Conservation (phyloP, 2,888 invertebrate species). For the Clistopyga incitator region DNA sequence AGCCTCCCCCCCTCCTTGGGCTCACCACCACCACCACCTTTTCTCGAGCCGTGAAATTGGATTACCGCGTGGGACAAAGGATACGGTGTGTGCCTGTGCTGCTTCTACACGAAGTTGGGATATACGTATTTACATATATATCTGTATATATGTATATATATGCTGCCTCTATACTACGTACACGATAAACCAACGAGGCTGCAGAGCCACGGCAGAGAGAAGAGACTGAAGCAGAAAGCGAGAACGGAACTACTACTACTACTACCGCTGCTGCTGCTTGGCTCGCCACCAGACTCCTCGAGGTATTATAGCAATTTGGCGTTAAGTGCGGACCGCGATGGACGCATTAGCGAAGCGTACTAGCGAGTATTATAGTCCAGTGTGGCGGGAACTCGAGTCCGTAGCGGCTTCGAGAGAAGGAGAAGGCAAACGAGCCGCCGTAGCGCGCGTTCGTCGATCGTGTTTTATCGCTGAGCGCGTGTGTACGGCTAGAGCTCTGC, state of each 20-base stretch:
- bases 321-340: slow-evolving; percentile 65
- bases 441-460: slow-evolving; percentile 51
- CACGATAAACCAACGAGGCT: slow-evolving; percentile 16
- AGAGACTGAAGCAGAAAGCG: slow-evolving; percentile 42
- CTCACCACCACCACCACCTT: too few species aligned
- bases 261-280: slow-evolving; percentile 13
- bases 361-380: not conserved
- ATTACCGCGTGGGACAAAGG: slow-evolving; percentile 76
- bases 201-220: slow-evolving; percentile 17
- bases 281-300: slow-evolving; percentile 55
- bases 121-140: slow-evolving; percentile 41
- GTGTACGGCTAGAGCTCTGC: slow-evolving; percentile 33
- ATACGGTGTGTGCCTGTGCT: slow-evolving; percentile 68
- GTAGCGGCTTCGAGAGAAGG: not conserved
- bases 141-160: not conserved
- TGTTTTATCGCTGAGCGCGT: slow-evolving; percentile 58
- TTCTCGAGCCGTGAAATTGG: slow-evolving; percentile 71
- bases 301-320: slow-evolving; percentile 69
- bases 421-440: not conserved
- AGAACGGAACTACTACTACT: slow-evolving; percentile 24
- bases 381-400: slow-evolving; percentile 16
- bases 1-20: not conserved
- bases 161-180: not conserved
- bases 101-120: slow-evolving; percentile 54
- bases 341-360: slow-evolving; percentile 60